Conservation (phyloP, 2,888 invertebrate genomes). For the Augiades crinisus region DNA sequence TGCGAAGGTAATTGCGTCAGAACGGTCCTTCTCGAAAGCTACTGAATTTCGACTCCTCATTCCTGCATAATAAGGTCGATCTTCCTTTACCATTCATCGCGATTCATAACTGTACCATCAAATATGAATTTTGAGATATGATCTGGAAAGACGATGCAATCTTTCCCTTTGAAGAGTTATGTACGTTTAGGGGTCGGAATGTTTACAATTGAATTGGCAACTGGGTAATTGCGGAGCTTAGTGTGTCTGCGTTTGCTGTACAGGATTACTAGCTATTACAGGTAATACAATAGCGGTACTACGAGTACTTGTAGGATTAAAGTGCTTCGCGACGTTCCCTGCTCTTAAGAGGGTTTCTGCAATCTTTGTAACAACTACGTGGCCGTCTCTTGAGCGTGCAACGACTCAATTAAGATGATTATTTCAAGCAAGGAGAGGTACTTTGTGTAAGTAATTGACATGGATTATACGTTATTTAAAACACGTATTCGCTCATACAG, state of each 20-base stretch:
- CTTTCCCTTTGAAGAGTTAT: slow-evolving; percentile 23
- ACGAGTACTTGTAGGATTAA: slow-evolving; percentile 25
- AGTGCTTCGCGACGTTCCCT: slow-evolving; percentile 26
- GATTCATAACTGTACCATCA: slow-evolving; percentile 28
- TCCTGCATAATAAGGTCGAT: slow-evolving; percentile 32
- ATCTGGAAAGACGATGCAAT: slow-evolving; percentile 28
- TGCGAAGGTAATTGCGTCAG: slow-evolving; percentile 42
- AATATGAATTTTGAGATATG: slow-evolving; percentile 30
- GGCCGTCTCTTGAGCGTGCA: slow-evolving; percentile 18
- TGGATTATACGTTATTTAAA: no score
- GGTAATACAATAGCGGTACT: slow-evolving; percentile 25
- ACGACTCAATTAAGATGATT: slow-evolving; percentile 23
- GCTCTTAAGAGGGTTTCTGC: slow-evolving; percentile 23
- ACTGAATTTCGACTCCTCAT: slow-evolving; percentile 32
- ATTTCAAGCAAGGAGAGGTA: neutral
- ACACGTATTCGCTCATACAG: no score
- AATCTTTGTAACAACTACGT: slow-evolving; percentile 24
- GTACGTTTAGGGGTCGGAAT: slow-evolving; percentile 25
- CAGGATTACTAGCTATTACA: slow-evolving; percentile 26
- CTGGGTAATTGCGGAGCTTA: slow-evolving; percentile 20
- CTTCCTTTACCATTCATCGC: slow-evolving; percentile 27
- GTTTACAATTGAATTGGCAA: slow-evolving; percentile 35
- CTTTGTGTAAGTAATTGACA: neutral
- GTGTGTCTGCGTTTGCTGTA: slow-evolving; percentile 8
- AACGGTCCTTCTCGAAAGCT: slow-evolving; percentile 22